Conservation (phyloP, 2,113 vertebrate species). For the Oryctolagus cuniculus region DNA sequence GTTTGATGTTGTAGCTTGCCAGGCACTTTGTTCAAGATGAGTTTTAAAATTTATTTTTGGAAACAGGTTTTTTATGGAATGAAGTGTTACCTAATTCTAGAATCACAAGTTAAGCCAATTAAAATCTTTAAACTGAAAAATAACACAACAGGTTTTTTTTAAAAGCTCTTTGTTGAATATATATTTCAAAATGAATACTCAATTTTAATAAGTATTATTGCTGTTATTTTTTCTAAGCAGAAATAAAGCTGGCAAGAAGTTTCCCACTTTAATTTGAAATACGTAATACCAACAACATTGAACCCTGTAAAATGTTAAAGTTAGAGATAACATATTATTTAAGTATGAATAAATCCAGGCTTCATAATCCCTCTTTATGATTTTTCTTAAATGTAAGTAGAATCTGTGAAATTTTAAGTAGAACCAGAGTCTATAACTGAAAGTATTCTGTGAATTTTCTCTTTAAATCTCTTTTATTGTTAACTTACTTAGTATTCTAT, state of each 20-base stretch:
- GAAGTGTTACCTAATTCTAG: no score
- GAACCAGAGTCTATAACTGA: not conserved
- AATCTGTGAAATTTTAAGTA: not conserved
- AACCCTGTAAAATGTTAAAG: slow-evolving; percentile 6
- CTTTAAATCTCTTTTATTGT: slow-evolving; percentile 21
- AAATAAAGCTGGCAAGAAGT: not conserved
- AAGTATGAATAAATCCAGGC: not conserved
- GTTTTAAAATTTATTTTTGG: not conserved
- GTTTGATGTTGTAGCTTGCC: not conserved
- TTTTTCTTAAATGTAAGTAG: not conserved
- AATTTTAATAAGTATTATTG: not conserved
- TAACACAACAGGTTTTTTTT: no score
- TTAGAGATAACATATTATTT: slow-evolving; percentile 3
- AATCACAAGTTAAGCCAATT: no score
- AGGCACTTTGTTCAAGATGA: not conserved
- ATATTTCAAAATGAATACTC: not conserved
- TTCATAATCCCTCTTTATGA: not conserved
- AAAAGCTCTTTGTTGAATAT: not conserved
- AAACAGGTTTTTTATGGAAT: no score
- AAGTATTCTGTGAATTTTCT: not conserved
- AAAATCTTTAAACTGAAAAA: no score
- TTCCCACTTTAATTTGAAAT: slow-evolving; percentile 7
- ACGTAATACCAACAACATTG: not conserved
- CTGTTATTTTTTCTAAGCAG: not conserved
- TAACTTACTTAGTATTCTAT: slow-evolving; percentile 48